Evolutionary conservation across 2,797 vertebrate genomes (phyloP), one percentile per base, ranked within the genome.

Genomic region (Notolabrus celidotus): DNA sequence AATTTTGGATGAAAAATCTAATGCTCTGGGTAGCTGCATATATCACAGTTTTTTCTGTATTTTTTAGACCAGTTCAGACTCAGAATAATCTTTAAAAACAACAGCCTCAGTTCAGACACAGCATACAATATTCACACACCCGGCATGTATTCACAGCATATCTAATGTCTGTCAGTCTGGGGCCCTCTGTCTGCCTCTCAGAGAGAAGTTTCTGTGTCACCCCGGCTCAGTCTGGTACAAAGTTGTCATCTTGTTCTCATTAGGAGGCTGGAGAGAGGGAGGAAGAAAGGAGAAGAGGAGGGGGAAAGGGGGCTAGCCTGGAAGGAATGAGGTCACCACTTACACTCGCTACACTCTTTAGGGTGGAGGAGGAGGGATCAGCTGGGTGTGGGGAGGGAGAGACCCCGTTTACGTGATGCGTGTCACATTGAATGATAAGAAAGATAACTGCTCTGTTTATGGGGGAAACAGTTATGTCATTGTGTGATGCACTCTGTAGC

Each of bases 241-340:
- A 84, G 61, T 65, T 69, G 70, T 84, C 89, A 91, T 89, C 87
- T 89, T 88, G 89, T 84, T 89, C 82, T 86, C 73, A 86, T 89
- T 89, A 88, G 65, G 67, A 67, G 75, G 84, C 71, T 80, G 63
- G 49, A 69, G 79, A 64, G 67, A 46, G 62, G 77, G 74, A 54
- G 27, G 46, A 55, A 34, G 38, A 31, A 61, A 20, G 56, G 10
- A 36, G 41, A 5, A 38, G 23, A 29, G 58, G 22, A 12, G 41
- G 36, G 12, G 54, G 42, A 4, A 45, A 49, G 23, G 57, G 45
- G 78, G 66, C 15, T 11, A 22, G 77, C 41, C 74, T 79, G 87
- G 87, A 89, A 89, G 80, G 84, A 88, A 88, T 90, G 85, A 89
- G 87, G 89, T 89, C 89, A 90, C 84, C 80, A 43, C 51, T 14